Evolutionary conservation across 2,888 invertebrate genomes (phyloP).

Genomic region (Drosophila mulleri): DNA sequence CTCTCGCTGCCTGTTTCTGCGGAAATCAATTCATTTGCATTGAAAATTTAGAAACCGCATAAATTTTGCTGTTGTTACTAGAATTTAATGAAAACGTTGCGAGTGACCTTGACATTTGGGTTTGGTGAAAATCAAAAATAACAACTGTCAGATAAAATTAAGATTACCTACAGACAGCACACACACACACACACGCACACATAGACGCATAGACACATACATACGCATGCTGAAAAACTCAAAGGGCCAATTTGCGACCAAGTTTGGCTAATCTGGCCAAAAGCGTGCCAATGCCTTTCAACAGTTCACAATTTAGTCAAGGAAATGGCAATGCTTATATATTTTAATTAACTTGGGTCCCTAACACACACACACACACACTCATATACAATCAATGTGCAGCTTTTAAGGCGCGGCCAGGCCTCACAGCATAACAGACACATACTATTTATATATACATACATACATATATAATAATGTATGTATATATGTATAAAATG

Average conservation of each 20-base stretch:
- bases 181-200: not conserved
- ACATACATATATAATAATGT: not conserved
- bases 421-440: conserved; percentile 42
- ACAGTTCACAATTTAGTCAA: conserved; percentile 59
- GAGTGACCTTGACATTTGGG: conserved; percentile 31
- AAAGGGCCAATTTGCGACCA: conserved; percentile 38
- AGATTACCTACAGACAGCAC: conserved; percentile 46
- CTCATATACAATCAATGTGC: conserved; percentile 9
- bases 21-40: conserved; percentile 8
- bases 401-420: conserved; percentile 65
- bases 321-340: conserved; percentile 53
- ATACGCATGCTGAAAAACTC: conserved; percentile 14
- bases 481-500: conserved; percentile 17
- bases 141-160: conserved; percentile 68
- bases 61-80: conserved; percentile 10
- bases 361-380: conserved; percentile 23
- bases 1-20: not conserved
- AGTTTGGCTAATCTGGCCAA: conserved; percentile 59
- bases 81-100: conserved; percentile 4
- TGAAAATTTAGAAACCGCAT: conserved; percentile 11
- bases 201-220: not conserved
- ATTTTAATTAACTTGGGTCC: conserved; percentile 68
- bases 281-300: conserved; percentile 69
- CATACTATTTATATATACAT: not conserved
- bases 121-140: conserved; percentile 57